Base-by-base conservation (phyloP, 1,140 invertebrate species). In the Platorchestia sp. region DNA sequence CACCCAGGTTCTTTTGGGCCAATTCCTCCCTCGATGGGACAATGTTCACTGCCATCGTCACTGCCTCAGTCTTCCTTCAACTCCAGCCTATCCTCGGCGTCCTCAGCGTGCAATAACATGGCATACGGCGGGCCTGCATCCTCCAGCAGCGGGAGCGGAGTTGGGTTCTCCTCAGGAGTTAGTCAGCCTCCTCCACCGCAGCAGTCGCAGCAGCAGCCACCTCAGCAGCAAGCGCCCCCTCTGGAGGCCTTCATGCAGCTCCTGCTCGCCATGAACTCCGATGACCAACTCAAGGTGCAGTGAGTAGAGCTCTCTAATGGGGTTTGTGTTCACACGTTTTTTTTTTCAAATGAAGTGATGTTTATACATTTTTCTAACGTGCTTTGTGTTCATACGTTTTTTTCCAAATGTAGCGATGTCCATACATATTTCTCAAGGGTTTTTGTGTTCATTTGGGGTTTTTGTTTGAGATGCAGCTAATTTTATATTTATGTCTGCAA, bases 221-320 rank as follows among this genome's bases (percentile, higher is more conserved):
- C 36, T 5, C 89, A 91, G 45, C 91, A 93, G 44, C 91, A 93
- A 40, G 91, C 96, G 45, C 96, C 96, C 36, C 96, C 96, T 86
- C 96, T 96, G 75, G 96, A 96, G 93, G 96, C 96, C 43, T 96
- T 96, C 96, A 96, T 96, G 95, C 96, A 96, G 95, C 95, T 96
- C 86, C 96, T 96, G 87, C 95, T 96, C 40, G 96, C 96, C 91
- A 96, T 96, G 96, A 96, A 96, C 95, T 95, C 96, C 59, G 96
- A 96, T 95, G 96, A 96, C 95, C 96, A 96, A 93, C 96, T 96
- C 95, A 96, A 96, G 96, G 96, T 96, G 96, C 95, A 22, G 59
- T 36, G 27, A 36, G 3, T 75, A n/a, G n/a, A n/a, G n/a, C n/a
- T n/a, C n/a, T n/a, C n/a, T n/a, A n/a, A n/a, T n/a, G n/a, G n/a